Evolutionary conservation across 2,797 vertebrate genomes (phyloP).

Genomic region (Anabas testudineus): DNA sequence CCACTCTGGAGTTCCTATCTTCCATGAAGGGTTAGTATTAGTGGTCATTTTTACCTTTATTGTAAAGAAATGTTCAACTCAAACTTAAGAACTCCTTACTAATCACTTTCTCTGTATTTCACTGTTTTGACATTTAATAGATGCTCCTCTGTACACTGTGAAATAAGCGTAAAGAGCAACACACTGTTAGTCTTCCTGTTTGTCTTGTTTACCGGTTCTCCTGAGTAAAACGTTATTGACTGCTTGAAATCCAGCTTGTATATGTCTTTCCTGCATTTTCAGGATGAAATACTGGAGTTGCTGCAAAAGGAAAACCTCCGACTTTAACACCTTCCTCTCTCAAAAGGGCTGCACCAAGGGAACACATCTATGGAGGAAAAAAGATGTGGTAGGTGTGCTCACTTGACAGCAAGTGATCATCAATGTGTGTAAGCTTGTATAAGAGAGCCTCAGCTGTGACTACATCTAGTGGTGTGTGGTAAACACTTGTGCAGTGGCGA

Average conservation of each 20-base stretch:
- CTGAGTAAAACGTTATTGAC: conserved; percentile 53
- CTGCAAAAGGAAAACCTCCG: conserved; percentile 98
- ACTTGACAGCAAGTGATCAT: conserved; percentile 22
- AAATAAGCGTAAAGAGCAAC: conserved; percentile 19
- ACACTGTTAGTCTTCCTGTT: conserved; percentile 13
- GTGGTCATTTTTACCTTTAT: neutral
- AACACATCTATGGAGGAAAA: conserved; percentile 92
- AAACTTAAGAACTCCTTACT: neutral
- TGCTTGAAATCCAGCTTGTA: conserved; percentile 24
- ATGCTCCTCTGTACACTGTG: conserved; percentile 5
- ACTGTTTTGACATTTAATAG: conserved; percentile 1
- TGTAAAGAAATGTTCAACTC: neutral
- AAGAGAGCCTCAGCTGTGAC: conserved; percentile 34
- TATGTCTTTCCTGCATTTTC: conserved; percentile 45
- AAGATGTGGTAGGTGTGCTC: conserved; percentile 85
- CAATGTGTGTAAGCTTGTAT: conserved; percentile 1
- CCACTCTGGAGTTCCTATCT: conserved; percentile 90
- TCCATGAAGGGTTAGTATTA: conserved; percentile 84
- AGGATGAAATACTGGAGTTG: conserved; percentile 99
- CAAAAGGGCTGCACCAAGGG: conserved; percentile 94
- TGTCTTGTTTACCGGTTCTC: conserved; percentile 32
- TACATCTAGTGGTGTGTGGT: conserved; percentile 64
- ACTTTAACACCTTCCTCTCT: conserved; percentile 97
- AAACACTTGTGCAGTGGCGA: neutral
- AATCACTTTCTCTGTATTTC: neutral